These are phyloP conservation scores for Lathronympha strigana DNA, from an alignment of 2,888 invertebrate species.

Conservation along the genomic window DNA sequence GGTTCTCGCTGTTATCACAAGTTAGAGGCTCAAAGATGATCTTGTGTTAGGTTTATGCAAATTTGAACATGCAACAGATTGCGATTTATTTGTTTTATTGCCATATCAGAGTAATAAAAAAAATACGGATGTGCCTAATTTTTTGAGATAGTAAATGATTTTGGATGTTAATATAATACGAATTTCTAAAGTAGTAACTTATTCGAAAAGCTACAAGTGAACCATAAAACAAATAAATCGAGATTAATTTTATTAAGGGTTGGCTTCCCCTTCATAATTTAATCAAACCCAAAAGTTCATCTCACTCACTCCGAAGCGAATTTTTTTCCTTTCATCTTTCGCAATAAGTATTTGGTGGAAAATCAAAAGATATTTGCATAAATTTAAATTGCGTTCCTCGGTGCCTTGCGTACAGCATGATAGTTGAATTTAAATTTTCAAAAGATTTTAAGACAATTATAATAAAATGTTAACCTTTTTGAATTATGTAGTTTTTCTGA, in stretches of 20 bases:
- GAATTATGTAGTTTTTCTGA: not conserved
- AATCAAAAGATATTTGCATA: constrained; percentile 40
- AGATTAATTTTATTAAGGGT: constrained; percentile 14
- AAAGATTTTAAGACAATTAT: constrained; percentile 9
- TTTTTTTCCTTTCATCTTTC: constrained; percentile 38
- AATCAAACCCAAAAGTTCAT: constrained; percentile 36
- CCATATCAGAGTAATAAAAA: too few species aligned
- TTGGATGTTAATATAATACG: not conserved
- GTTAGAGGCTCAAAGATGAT: too few species aligned
- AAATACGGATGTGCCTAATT: too few species aligned
- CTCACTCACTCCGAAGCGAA: constrained; percentile 35
- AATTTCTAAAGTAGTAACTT: not conserved
- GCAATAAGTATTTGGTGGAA: constrained; percentile 32
- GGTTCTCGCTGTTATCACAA: too few species aligned
- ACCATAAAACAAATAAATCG: not conserved
- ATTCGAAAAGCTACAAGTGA: not conserved
- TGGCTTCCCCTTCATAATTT: constrained; percentile 26
- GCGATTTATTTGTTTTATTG: too few species aligned
- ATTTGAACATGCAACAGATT: too few species aligned
- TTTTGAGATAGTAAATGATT: too few species aligned
- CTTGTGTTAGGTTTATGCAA: too few species aligned
- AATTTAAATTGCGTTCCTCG: constrained; percentile 36
- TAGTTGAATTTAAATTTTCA: constrained; percentile 17
- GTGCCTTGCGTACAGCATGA: constrained; percentile 15
- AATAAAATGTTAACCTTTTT: not conserved